Evolutionary conservation across 2,888 invertebrate species (phyloP).

Genomic region (Hoplodrina blanda): DNA sequence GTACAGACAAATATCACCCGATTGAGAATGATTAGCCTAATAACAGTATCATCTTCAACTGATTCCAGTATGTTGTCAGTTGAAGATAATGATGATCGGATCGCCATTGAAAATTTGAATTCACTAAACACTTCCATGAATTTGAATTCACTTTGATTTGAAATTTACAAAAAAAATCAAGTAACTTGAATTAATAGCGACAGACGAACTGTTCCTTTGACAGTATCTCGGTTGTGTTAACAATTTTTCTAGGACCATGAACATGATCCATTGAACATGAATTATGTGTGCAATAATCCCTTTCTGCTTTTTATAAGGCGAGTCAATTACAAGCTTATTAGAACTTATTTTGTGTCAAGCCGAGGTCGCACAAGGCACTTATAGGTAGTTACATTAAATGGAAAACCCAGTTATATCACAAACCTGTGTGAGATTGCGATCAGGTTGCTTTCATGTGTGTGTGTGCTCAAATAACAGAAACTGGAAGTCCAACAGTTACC

Average conservation of each 20-base stretch:
- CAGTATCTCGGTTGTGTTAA: not conserved
- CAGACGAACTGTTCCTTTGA: too few relatives aligned
- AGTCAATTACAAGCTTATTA: slow-evolving; percentile 29
- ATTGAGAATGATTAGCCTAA: too few relatives aligned
- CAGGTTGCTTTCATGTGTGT: slow-evolving; percentile 35
- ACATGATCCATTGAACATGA: not conserved
- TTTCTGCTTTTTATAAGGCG: not conserved
- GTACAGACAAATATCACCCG: not conserved
- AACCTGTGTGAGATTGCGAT: slow-evolving; percentile 56
- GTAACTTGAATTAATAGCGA: not conserved
- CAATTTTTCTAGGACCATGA: not conserved
- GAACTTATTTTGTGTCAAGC: slow-evolving; percentile 21
- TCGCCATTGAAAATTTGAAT: too few relatives aligned
- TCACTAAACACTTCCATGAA: too few relatives aligned
- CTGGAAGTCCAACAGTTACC: slow-evolving; percentile 58
- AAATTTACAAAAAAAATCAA: not conserved
- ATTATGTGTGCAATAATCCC: not conserved
- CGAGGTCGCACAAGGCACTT: slow-evolving; percentile 42
- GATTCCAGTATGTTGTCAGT: too few relatives aligned
- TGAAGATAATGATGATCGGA: not conserved
- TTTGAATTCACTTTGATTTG: too few relatives aligned
- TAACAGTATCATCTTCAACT: too few relatives aligned
- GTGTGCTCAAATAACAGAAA: slow-evolving; percentile 54
- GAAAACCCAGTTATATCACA: slow-evolving; percentile 50
- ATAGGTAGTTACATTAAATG: slow-evolving; percentile 35